Evolutionary conservation across 2,888 invertebrate species (phyloP).

Genomic region (Frankliniella fusca): DNA sequence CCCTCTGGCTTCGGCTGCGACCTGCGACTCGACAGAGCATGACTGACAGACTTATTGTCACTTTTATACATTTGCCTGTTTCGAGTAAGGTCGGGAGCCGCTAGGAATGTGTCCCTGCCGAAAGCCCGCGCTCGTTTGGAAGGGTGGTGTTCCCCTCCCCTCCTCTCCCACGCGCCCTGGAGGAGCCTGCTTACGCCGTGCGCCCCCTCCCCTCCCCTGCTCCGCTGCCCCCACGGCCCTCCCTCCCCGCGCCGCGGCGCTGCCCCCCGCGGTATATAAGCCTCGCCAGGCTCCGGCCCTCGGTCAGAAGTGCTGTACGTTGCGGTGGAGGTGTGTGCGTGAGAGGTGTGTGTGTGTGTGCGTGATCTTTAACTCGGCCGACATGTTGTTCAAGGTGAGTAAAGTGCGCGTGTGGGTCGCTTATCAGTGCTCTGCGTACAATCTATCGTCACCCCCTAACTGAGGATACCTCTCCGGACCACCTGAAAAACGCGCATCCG

Average conservation of each 20-base stretch:
- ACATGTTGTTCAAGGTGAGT: constrained; percentile 15
- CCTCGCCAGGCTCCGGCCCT: neutral
- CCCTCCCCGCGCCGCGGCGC: neutral
- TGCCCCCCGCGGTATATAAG: neutral
- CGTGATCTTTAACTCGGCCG: neutral
- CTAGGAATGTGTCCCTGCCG: neutral
- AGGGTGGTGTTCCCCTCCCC: neutral
- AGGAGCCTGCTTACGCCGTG: neutral
- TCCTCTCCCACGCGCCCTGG: neutral
- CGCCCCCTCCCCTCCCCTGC: neutral
- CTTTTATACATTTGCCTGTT: neutral
- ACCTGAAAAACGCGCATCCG: too few relatives aligned
- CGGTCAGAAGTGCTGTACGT: constrained; percentile 17
- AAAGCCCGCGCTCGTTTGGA: neutral
- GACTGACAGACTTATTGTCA: too few relatives aligned
- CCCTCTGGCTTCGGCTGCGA: too few relatives aligned
- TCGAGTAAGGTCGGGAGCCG: neutral
- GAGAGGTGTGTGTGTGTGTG: constrained; percentile 4
- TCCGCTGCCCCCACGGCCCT: neutral
- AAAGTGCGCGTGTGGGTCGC: neutral
- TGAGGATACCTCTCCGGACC: neutral
- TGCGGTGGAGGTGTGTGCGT: constrained; percentile 3
- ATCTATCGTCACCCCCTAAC: too few relatives aligned
- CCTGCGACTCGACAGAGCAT: neutral
- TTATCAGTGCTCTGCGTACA: neutral